phyloP scores from a whole-genome alignment of 2,888 invertebrate species.

The Rhagonycha fulva region DNA sequence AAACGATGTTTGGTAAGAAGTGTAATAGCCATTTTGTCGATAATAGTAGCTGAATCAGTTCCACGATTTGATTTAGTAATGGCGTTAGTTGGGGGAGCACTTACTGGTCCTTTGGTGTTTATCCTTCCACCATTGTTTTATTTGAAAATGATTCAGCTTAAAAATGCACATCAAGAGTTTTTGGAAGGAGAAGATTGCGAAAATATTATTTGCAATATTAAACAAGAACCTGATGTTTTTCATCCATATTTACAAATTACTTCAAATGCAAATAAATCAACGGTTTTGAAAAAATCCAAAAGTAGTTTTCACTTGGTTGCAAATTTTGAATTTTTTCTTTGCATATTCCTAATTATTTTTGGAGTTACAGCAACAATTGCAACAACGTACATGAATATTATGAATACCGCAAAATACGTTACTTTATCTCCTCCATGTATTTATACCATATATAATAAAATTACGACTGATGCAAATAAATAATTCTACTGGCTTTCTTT shows the following conservation, averaged over 20 bases:
- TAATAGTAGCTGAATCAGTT: slow-evolving; percentile 79
- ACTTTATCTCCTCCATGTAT: slow-evolving; percentile 76
- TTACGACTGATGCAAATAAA: not conserved
- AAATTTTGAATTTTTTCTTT: slow-evolving; percentile 44
- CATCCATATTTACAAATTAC: not conserved
- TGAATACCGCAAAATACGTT: slow-evolving; percentile 66
- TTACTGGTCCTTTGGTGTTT: slow-evolving; percentile 83
- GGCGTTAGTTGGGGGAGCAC: slow-evolving; percentile 82
- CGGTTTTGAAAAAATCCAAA: not conserved
- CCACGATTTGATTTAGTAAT: slow-evolving; percentile 86
- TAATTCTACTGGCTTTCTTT: not conserved
- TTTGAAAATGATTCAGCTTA: slow-evolving; percentile 65
- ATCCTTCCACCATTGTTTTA: slow-evolving; percentile 84
- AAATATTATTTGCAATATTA: slow-evolving; percentile 25
- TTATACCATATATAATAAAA: slow-evolving; percentile 59
- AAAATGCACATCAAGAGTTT: slow-evolving; percentile 44
- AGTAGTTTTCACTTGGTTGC: not conserved
- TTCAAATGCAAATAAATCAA: not conserved
- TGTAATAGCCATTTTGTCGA: slow-evolving; percentile 67
- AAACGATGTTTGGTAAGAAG: slow-evolving; percentile 75
- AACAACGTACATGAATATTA: slow-evolving; percentile 73
- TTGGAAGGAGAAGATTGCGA: slow-evolving; percentile 40
- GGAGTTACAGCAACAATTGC: slow-evolving; percentile 68
- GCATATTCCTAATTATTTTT: slow-evolving; percentile 62
- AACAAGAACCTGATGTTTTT: not conserved